Conservation (phyloP, 2,113 vertebrate genomes). For the Hylia prasina region DNA sequence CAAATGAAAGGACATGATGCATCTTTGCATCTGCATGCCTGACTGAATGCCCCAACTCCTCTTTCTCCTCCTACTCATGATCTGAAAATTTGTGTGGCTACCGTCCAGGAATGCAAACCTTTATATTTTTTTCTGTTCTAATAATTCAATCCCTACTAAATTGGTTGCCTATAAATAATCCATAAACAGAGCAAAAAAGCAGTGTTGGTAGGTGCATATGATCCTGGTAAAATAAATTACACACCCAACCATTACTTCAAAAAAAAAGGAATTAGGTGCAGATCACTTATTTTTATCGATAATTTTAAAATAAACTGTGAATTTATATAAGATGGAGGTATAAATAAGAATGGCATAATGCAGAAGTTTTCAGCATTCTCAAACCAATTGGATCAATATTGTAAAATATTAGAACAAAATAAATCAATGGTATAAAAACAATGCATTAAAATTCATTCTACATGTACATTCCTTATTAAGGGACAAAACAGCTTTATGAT, state of each 20-base stretch:
- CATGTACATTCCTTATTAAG: not conserved
- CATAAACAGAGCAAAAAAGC: rapidly evolving
- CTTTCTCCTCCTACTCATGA: not conserved
- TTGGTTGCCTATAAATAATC: not conserved
- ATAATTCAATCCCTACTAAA: not conserved
- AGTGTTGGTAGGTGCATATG: not conserved
- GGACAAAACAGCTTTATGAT: not conserved
- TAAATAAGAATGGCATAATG: not conserved
- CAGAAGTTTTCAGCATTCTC: not conserved
- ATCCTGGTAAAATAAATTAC: not conserved
- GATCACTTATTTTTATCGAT: not conserved
- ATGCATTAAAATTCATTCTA: not conserved
- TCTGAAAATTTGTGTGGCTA: not conserved
- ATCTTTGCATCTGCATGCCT: not conserved
- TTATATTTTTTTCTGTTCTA: not conserved
- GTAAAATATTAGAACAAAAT: not conserved
- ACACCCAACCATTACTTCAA: not conserved
- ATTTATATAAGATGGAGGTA: not conserved
- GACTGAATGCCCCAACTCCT: not conserved
- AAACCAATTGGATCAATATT: not conserved
- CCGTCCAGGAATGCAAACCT: not conserved
- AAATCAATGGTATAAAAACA: not conserved
- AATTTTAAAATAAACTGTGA: not conserved
- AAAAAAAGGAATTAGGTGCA: not conserved
- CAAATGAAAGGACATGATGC: not conserved